phyloP scores from a whole-genome alignment of 2,888 invertebrate species.

The Palloptera scutellata region DNA sequence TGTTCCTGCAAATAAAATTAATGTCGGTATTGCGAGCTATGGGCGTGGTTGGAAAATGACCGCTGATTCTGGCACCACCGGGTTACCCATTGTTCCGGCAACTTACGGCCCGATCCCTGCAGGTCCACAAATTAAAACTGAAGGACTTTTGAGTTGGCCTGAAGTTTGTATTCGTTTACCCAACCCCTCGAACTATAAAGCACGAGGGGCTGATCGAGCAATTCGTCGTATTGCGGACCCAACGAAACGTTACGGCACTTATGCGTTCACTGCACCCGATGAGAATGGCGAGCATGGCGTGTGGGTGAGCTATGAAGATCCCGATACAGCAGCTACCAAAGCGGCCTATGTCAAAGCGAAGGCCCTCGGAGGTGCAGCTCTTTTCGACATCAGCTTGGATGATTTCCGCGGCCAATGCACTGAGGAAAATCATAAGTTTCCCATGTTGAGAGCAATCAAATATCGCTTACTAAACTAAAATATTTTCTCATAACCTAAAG shows the following conservation, averaged over 20 bases:
- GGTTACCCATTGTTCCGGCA: constrained; percentile 75
- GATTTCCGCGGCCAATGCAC: constrained; percentile 84
- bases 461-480: constrained; percentile 64
- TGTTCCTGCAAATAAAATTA: constrained; percentile 74
- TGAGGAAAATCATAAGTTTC: constrained; percentile 74
- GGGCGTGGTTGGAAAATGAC: constrained; percentile 82
- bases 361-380: constrained; percentile 79
- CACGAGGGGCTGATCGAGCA: constrained; percentile 70
- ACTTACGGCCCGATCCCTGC: constrained; percentile 75
- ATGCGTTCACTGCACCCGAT: constrained; percentile 77
- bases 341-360: constrained; percentile 77
- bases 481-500: background rate
- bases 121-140: constrained; percentile 76
- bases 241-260: constrained; percentile 80
- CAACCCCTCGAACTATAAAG: constrained; percentile 69
- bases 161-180: constrained; percentile 80
- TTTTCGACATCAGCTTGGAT: constrained; percentile 79
- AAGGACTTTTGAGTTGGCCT: constrained; percentile 78
- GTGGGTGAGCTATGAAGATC: constrained; percentile 85
- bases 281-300: constrained; percentile 74
- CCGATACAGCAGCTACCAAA: constrained; percentile 82
- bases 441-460: constrained; percentile 79
- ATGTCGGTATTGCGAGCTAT: constrained; percentile 76
- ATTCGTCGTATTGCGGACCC: constrained; percentile 80
- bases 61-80: constrained; percentile 75